These are phyloP conservation scores for Macrosoma leucophasiata DNA, from an alignment of 2,888 invertebrate species.

Conservation along the genomic window DNA sequence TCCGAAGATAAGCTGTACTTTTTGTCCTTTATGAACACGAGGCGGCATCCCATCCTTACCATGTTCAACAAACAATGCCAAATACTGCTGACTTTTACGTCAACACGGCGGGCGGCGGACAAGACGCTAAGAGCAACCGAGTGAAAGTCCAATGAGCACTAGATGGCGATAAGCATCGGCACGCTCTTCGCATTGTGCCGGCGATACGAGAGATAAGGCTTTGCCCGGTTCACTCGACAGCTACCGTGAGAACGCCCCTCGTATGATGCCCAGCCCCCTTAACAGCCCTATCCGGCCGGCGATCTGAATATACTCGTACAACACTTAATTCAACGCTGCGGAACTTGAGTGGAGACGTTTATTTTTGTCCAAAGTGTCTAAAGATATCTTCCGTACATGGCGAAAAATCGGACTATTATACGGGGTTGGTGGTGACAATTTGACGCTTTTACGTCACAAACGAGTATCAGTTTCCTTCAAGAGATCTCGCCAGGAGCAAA, in stretches of 20 bases:
- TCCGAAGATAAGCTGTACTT: too few relatives aligned
- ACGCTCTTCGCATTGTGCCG: constrained; percentile 69
- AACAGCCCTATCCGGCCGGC: constrained; percentile 35
- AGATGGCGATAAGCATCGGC: constrained; percentile 65
- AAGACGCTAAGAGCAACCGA: constrained; percentile 39
- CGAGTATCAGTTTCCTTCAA: too few relatives aligned
- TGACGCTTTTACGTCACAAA: too few relatives aligned
- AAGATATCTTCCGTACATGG: too few relatives aligned
- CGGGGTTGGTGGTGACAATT: too few relatives aligned
- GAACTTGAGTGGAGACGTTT: too few relatives aligned
- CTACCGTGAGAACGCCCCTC: constrained; percentile 66
- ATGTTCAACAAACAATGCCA: constrained; percentile 12
- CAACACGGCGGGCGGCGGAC: constrained; percentile 46
- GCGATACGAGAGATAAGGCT: constrained; percentile 69
- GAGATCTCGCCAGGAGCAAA: too few relatives aligned
- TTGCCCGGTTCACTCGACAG: constrained; percentile 56
- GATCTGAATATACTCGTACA: constrained; percentile 35
- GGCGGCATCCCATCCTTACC: too few relatives aligned
- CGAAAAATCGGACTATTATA: too few relatives aligned
- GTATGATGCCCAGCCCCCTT: constrained; percentile 50
- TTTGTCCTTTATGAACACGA: too few relatives aligned
- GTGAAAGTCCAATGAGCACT: constrained; percentile 64
- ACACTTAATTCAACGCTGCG: constrained; percentile 12
- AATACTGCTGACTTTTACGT: constrained; percentile 29
- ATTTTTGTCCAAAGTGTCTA: too few relatives aligned